phyloP scores from a whole-genome alignment of 2,113 vertebrate genomes.

The Osmerus mordax region DNA sequence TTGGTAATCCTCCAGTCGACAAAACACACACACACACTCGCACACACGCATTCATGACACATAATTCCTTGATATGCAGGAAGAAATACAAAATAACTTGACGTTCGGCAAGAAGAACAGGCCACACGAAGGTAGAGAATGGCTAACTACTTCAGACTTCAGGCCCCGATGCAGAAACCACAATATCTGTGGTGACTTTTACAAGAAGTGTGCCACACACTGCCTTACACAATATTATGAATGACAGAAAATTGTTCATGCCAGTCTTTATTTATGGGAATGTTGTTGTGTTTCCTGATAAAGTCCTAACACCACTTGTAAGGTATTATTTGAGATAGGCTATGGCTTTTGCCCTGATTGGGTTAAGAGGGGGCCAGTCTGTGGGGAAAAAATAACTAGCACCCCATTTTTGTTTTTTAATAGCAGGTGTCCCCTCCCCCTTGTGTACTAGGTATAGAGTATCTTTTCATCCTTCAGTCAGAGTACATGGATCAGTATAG shows the following conservation, averaged over 20 bases:
- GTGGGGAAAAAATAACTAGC: not conserved
- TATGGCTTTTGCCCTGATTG: conserved; percentile 59
- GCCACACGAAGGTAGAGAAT: conserved; percentile 62
- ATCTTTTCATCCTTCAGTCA: conserved; percentile 13
- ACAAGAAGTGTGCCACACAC: not conserved
- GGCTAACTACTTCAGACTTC: conserved; percentile 47
- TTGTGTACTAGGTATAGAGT: not conserved
- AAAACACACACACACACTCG: conserved; percentile 4
- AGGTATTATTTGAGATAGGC: conserved; percentile 41
- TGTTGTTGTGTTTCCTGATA: conserved; percentile 21
- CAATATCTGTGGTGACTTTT: conserved; percentile 20
- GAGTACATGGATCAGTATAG: conserved; percentile 44
- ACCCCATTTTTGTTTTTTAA: too few species aligned
- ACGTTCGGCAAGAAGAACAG: conserved; percentile 51
- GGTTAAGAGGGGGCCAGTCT: conserved; percentile 29
- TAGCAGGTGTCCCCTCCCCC: not conserved
- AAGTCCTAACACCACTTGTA: conserved; percentile 3
- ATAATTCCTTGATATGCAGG: conserved; percentile 60
- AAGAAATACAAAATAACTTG: conserved; percentile 53
- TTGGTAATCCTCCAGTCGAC: conserved; percentile 18
- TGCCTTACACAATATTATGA: not conserved
- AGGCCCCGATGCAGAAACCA: conserved; percentile 36
- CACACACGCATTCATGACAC: conserved; percentile 22
- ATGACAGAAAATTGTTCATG: conserved; percentile 41
- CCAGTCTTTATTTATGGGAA: conserved; percentile 26